Evolutionary conservation across 2,113 vertebrate genomes (phyloP).

Genomic region (Alosa alosa): DNA sequence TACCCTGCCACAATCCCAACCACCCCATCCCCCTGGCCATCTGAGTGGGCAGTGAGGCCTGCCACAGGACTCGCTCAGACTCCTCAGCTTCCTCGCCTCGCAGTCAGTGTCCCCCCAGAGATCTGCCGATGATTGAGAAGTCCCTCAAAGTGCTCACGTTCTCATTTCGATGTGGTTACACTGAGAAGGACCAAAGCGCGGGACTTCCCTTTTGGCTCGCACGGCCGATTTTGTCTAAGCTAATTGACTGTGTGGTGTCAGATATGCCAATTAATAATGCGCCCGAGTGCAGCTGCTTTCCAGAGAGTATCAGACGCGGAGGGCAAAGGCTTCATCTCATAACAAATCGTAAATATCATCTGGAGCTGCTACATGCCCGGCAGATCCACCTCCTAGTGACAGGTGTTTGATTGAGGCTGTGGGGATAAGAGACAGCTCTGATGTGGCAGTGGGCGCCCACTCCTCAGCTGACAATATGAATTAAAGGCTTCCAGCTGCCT

Average conservation of each 20-base stretch:
- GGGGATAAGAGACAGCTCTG: constrained; percentile 72
- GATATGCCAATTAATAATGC: background rate
- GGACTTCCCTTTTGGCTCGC: background rate
- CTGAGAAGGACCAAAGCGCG: background rate
- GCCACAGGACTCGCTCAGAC: too few relatives aligned
- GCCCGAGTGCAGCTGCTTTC: background rate
- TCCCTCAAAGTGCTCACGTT: background rate
- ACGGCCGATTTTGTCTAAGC: background rate
- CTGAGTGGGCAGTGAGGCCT: background rate
- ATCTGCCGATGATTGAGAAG: background rate
- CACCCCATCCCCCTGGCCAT: background rate
- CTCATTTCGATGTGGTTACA: background rate
- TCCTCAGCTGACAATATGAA: constrained; percentile 75
- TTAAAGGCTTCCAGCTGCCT: constrained; percentile 63
- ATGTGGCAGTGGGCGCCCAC: constrained; percentile 55
- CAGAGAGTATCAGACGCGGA: constrained; percentile 18
- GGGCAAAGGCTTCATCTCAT: constrained; percentile 45
- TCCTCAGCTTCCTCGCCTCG: background rate
- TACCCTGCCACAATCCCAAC: too few relatives aligned
- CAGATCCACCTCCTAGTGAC: constrained; percentile 56
- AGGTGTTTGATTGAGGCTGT: constrained; percentile 70
- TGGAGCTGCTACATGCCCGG: background rate
- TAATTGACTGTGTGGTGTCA: constrained; percentile 4
- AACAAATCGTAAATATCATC: background rate
- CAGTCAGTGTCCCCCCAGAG: background rate